phyloP scores from a whole-genome alignment of 1,140 invertebrate genomes.

The Drosophila parabipectinata region DNA sequence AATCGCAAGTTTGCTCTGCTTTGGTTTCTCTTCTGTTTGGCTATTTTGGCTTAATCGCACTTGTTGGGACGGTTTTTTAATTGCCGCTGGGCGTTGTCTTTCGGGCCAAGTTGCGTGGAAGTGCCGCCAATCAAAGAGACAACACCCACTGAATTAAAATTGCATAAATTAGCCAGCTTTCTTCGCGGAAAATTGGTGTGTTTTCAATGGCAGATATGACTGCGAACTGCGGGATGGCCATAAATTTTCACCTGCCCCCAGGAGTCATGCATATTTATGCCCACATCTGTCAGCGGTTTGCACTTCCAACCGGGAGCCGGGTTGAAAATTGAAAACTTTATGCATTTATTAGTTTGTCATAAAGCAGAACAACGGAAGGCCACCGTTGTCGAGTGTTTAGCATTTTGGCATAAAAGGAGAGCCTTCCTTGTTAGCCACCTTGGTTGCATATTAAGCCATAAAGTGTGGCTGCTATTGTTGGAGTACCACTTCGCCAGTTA shows the following conservation, averaged over 20 bases:
- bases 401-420: conserved; percentile 58
- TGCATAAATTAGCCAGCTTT: conserved; percentile 74
- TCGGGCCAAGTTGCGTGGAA: conserved; percentile 32
- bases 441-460: conserved; percentile 70
- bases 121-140: conserved; percentile 77
- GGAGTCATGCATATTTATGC: conserved; percentile 31
- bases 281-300: conserved; percentile 33
- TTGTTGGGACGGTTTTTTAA: conserved; percentile 60
- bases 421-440: background rate
- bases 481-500: conserved; percentile 55
- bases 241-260: conserved; percentile 37
- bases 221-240: conserved; percentile 20
- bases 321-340: conserved; percentile 74
- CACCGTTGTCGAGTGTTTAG: conserved; percentile 14
- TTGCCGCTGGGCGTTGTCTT: conserved; percentile 58
- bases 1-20: conserved; percentile 65
- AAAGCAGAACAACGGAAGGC: conserved; percentile 58
- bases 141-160: conserved; percentile 81
- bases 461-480: conserved; percentile 57
- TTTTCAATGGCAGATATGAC: background rate
- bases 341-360: conserved; percentile 81
- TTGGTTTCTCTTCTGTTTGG: conserved; percentile 31
- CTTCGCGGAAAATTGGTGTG: conserved; percentile 15
- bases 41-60: conserved; percentile 38
- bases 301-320: conserved; percentile 64